Evolutionary conservation across 2,888 invertebrate genomes (phyloP), one percentile per base, ranked within the genome.

Genomic region (Chorisops tibialis): DNA sequence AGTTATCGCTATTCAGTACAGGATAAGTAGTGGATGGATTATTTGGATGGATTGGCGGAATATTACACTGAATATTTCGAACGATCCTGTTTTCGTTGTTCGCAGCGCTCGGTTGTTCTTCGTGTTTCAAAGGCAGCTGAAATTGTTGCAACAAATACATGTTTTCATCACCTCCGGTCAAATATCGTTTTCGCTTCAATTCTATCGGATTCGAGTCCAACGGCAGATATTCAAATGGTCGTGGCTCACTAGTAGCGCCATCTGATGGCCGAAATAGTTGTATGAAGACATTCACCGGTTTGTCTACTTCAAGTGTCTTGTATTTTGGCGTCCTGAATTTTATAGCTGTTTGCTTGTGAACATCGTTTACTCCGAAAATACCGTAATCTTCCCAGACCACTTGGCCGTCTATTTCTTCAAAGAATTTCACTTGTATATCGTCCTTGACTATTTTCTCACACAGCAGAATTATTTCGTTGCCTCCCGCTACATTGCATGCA

Each of bases 391-490:
- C 89, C 93, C 93, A 93, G 63, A 84, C 78, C 2, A 85, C 71
- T 38, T 80, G 75, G n/a, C 48, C 49, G 66, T 85, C 82, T 49
- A 81, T 80, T 73, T 87, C 87, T 77, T 93, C 89, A 77, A 81
- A 92, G 79, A 95, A 93, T 67, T 89, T 81, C 59, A 95, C 85
- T 69, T 87, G 85, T 65, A 93, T 90, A 75, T 94, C 94, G 76
- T 94, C 93, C 81, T 86, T 86, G 4, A 84, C 82, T 63, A 87
- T 91, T 83, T 93, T 93, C 77, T 94, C 94, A 74, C 93, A 93
- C 2, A 94, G 82, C 56, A 95, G 79, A 67, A 94, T 91, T 69
- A 95, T 86, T 73, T 93, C 91, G 70, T 87, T 85, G 18, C 91
- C 90, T 9, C 94, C 94, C 58, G 84, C 82, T 0, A 87, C 89